phyloP scores from a whole-genome alignment of 2,113 vertebrate species.

The Hemiprocne comata region DNA sequence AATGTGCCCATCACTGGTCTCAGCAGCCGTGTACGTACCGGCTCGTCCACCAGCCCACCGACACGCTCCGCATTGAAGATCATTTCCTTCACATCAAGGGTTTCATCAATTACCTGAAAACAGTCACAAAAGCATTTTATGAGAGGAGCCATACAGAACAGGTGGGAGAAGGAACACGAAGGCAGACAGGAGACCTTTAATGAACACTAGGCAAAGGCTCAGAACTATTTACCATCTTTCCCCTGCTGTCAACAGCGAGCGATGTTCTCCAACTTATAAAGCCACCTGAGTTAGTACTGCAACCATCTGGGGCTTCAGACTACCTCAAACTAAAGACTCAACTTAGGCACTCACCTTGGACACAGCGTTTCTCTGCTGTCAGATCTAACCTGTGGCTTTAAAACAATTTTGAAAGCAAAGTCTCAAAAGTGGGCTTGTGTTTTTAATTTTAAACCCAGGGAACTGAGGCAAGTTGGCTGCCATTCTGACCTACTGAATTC shows the following conservation, averaged over 20 bases:
- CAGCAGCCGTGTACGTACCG: constrained; percentile 80
- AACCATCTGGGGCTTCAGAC: neutral
- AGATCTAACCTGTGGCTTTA: neutral
- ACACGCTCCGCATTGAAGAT: constrained; percentile 94
- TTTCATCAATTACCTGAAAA: constrained; percentile 96
- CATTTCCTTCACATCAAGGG: constrained; percentile 96
- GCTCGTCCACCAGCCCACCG: constrained; percentile 89
- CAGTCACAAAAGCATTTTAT: constrained; percentile 75
- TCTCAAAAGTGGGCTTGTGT: neutral
- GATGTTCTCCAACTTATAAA: neutral
- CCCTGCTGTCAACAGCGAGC: neutral
- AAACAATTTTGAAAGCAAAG: neutral
- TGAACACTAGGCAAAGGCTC: neutral
- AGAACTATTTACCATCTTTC: neutral
- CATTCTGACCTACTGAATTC: neutral
- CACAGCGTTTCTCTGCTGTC: neutral
- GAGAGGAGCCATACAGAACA: neutral
- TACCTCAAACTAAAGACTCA: neutral
- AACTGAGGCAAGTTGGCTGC: neutral
- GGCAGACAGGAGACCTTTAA: neutral
- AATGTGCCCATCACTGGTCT: neutral
- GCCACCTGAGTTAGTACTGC: neutral
- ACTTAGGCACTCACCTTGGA: neutral
- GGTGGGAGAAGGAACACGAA: neutral
- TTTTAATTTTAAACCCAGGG: neutral